Percentiles rank a stretch among this genome's conserved stretches.
Evolutionary conservation across 2,797 vertebrate genomes (phyloP).

Genomic region (Agapornis canus): DNA sequence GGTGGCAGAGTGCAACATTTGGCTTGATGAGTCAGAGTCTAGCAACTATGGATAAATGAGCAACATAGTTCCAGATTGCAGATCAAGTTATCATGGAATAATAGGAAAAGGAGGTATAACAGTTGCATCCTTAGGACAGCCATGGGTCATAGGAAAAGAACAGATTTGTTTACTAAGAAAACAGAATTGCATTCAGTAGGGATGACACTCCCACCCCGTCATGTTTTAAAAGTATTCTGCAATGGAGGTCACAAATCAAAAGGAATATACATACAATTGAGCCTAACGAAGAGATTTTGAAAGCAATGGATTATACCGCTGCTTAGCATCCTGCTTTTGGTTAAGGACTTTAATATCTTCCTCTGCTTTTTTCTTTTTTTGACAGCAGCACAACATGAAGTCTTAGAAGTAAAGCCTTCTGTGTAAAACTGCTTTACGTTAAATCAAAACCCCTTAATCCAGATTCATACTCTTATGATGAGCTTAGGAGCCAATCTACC

Average conservation of each 20-base stretch:
- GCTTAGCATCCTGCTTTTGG: not conserved
- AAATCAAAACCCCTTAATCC: not conserved
- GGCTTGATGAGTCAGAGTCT: not conserved
- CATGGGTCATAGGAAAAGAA: not conserved
- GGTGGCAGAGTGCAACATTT: not conserved
- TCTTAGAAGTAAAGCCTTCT: not conserved
- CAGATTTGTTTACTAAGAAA: not conserved
- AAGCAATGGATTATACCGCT: not conserved
- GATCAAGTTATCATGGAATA: not conserved
- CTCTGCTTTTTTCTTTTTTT: not conserved
- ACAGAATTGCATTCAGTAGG: not conserved
- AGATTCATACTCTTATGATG: not conserved
- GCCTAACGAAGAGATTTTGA: not conserved
- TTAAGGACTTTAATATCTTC: not conserved
- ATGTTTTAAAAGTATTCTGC: not conserved
- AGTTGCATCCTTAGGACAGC: not conserved
- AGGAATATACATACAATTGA: not conserved
- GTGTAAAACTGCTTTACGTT: not conserved
- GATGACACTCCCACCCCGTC: not conserved
- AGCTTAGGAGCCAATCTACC: not conserved
- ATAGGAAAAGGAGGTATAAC: not conserved
- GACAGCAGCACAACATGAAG: not conserved
- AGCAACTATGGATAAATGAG: not conserved
- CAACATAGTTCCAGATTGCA: not conserved
- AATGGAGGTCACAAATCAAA: not conserved